Evolutionary conservation across 2,113 vertebrate species (phyloP).

Genomic region (Xiphophorus couchianus): DNA sequence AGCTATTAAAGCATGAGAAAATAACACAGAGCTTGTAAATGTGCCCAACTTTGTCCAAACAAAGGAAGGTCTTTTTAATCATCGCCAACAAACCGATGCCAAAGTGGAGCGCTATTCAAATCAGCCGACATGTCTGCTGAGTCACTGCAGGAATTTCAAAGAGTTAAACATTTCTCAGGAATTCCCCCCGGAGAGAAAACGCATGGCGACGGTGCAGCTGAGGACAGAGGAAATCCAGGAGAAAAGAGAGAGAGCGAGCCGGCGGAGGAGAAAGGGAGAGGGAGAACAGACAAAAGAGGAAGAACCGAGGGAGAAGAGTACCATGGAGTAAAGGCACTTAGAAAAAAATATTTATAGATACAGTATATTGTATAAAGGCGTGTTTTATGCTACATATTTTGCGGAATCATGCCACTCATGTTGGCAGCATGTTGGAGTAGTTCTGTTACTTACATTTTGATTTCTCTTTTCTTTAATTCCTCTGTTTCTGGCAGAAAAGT

Average conservation of each 20-base stretch:
- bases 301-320: background rate
- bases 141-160: constrained; percentile 55
- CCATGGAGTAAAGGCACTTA: background rate
- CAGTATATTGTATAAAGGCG: background rate
- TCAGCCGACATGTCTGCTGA: constrained; percentile 47
- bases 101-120: constrained; percentile 41
- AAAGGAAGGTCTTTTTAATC: constrained; percentile 40
- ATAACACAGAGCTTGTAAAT: constrained; percentile 18
- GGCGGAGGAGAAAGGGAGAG: constrained; percentile 23
- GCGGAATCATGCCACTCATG: too few relatives aligned
- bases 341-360: background rate
- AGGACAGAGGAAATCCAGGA: constrained; percentile 10
- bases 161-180: constrained; percentile 55
- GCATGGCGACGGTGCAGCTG: background rate
- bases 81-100: constrained; percentile 42
- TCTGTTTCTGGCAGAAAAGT: too few relatives aligned
- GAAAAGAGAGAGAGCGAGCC: constrained; percentile 19
- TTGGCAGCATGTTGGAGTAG: too few relatives aligned
- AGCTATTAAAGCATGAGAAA: constrained; percentile 37
- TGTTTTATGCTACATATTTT: too few relatives aligned
- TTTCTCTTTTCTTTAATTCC: too few relatives aligned
- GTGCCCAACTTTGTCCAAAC: constrained; percentile 8
- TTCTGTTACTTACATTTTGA: too few relatives aligned
- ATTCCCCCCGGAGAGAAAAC: constrained; percentile 18
- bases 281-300: constrained; percentile 5